A percentile compares a stretch with the other conserved stretches of the same genome.
phyloP scores from a whole-genome alignment of 2,888 invertebrate genomes.

The Polydrusus tereticollis region DNA sequence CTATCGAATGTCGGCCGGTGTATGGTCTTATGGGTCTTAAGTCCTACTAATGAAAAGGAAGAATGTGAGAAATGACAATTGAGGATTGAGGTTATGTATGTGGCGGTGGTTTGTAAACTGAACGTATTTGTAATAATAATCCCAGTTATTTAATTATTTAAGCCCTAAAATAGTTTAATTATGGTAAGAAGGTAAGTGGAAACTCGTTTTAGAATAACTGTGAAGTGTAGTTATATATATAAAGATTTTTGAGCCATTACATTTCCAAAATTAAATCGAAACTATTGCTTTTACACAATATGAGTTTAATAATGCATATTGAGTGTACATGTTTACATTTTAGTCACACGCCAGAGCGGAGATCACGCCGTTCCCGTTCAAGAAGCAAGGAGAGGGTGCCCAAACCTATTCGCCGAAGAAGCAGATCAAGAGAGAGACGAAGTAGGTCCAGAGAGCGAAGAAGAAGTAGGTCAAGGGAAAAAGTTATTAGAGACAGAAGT shows the following conservation, averaged over 20 bases:
- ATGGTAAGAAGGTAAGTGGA: slow-evolving; percentile 7
- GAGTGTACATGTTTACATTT: neutral
- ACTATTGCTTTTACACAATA: too few species aligned
- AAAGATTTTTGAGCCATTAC: neutral
- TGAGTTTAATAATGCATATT: neutral
- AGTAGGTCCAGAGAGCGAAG: slow-evolving; percentile 65
- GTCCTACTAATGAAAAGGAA: neutral
- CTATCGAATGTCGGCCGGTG: too few species aligned
- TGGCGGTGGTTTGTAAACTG: slow-evolving; percentile 2
- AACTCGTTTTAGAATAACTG: neutral
- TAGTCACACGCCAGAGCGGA: slow-evolving; percentile 58
- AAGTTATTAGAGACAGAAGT: slow-evolving; percentile 32
- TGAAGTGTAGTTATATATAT: neutral
- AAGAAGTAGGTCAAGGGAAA: slow-evolving; percentile 76
- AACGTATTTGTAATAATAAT: neutral
- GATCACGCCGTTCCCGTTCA: slow-evolving; percentile 58
- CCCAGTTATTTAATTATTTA: neutral
- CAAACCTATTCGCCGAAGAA: slow-evolving; percentile 65
- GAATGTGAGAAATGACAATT: too few species aligned
- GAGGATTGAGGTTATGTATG: slow-evolving; percentile 15
- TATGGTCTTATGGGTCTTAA: neutral
- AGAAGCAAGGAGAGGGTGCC: slow-evolving; percentile 48
- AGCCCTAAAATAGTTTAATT: neutral
- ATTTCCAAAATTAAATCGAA: neutral
- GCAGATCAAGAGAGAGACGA: slow-evolving; percentile 48